Evolutionary conservation across 2,888 invertebrate species (phyloP), one percentile per base, ranked within the genome.

Genomic region (Penaeus monodon): DNA sequence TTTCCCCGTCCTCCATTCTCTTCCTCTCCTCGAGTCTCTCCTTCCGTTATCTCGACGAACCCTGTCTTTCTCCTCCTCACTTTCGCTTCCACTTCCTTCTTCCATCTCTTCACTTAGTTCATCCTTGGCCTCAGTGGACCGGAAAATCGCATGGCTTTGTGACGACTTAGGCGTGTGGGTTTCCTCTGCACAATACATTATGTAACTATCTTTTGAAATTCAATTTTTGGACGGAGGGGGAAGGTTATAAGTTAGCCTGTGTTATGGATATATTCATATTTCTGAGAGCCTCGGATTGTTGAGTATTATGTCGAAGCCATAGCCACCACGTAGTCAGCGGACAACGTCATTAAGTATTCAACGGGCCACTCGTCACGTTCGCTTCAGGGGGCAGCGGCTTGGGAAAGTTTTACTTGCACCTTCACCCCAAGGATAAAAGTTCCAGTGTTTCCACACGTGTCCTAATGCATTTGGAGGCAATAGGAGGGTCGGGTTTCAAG

Each of bases 261-360:
- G 29, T 33, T 24, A 73, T 20, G 8, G 73, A 73, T 20, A 73
- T 7, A 73, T 20, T 24, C 20, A 73, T 73, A 73, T 33, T 73
- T 27, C 29, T n/a, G 27, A 29, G 27, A 33, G 20, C 73, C 20
- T 27, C 33, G 29, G 29, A 33, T 20, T 20, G 20, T 20, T 33
- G 29, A n/a, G 80, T 64, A 49, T 49, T 49, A 49, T 49, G 49
- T 20, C 33, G 14, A 64, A 65, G 80, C 65, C 80, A 24, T 24
- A 80, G 80, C 38, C 80, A n/a, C 27, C 65, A 27, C 65, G 80
- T 64, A 80, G 27, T 22, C 65, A 65, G 38, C 65, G 63, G 78
- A 80, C 80, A 65, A 63, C 65, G 80, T 80, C 80, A 80, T 80
- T 80, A 80, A 80, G 80, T 80, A 80, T 80, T 80, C 80, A 80